A percentile compares a stretch with the other conserved stretches of the same genome.
These are phyloP conservation scores for Halcyon leucocephala DNA, from an alignment of 2,797 vertebrate species.

Conservation along the genomic window DNA sequence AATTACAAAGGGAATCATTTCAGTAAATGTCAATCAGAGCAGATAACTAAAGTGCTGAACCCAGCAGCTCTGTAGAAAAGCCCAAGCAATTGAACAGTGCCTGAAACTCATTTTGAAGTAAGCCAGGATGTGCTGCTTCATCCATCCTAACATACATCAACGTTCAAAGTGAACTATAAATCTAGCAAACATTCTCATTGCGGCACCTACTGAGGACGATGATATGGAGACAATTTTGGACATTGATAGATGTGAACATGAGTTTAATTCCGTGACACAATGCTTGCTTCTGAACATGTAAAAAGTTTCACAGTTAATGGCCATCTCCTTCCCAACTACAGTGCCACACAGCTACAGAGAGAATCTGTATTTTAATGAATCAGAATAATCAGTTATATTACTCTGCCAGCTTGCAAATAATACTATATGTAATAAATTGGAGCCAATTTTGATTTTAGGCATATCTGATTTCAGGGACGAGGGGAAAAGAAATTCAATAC, in stretches of 20 bases:
- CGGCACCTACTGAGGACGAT: background rate
- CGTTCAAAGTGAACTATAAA: slow-evolving; percentile 43
- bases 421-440: background rate
- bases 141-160: slow-evolving; percentile 3
- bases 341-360: background rate
- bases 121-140: slow-evolving; percentile 25
- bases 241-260: background rate
- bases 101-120: background rate
- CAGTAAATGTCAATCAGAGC: background rate
- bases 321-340: background rate
- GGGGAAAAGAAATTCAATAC: background rate
- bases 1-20: background rate
- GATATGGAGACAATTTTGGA: slow-evolving; percentile 16
- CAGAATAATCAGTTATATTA: background rate
- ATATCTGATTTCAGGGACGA: background rate
- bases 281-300: background rate
- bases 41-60: background rate
- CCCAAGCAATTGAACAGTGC: background rate
- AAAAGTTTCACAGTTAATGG: background rate
- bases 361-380: background rate
- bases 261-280: background rate
- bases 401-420: background rate
- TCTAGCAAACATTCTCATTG: background rate
- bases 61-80: slow-evolving; percentile 1
- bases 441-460: slow-evolving; percentile 14